A percentile compares a stretch with the other conserved stretches of the same genome.
Evolutionary conservation across 2,797 vertebrate species (phyloP).

Genomic region (Trichosurus vulpecula): DNA sequence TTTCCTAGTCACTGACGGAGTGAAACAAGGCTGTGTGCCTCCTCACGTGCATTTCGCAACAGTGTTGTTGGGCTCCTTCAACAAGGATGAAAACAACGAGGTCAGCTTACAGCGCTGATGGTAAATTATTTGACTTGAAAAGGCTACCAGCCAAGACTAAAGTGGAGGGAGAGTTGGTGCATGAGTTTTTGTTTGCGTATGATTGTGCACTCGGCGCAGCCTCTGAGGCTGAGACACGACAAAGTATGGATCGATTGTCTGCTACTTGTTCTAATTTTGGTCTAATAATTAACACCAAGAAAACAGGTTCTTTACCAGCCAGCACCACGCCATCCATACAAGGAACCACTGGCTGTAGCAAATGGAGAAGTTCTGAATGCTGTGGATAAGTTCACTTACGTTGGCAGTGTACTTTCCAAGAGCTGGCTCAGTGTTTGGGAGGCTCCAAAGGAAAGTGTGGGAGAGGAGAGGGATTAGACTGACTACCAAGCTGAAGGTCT

Average conservation of each 20-base stretch:
- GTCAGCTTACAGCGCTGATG: not conserved
- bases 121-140: not conserved
- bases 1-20: not conserved
- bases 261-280: not conserved
- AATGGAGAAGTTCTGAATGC: not conserved
- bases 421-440: not conserved
- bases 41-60: not conserved
- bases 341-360: not conserved
- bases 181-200: not conserved
- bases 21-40: not conserved
- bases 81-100: not conserved
- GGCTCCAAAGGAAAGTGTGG: not conserved
- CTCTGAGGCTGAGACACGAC: not conserved
- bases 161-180: not conserved
- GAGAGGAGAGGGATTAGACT: no score
- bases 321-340: not conserved
- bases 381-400: not conserved
- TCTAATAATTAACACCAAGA: not conserved
- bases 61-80: not conserved
- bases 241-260: not conserved
- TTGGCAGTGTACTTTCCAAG: not conserved
- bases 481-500: no score
- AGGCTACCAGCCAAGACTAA: not conserved
- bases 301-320: not conserved
- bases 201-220: no score